phyloP scores from a whole-genome alignment of 1,140 invertebrate species.

The Oppia nitens region DNA sequence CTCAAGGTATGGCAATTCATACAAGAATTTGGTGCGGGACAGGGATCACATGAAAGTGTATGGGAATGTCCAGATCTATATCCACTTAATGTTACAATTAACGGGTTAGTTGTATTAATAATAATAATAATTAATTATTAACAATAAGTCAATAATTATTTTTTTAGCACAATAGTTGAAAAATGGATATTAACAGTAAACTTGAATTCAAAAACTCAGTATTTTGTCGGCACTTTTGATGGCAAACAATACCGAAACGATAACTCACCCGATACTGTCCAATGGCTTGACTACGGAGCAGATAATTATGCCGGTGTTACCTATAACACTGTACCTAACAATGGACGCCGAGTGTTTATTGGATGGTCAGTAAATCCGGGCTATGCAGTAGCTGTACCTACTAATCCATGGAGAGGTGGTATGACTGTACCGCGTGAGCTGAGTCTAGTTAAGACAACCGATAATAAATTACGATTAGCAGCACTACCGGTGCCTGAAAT shows the following conservation, averaged over 20 bases:
- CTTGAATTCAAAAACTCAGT: constrained; percentile 4
- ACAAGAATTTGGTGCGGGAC: constrained; percentile 1
- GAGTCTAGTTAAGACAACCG: neutral
- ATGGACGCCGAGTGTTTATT: neutral
- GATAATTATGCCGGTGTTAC: constrained; percentile 13
- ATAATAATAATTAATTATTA: too few relatives aligned
- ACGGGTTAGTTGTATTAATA: too few relatives aligned
- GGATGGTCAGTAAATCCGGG: constrained; percentile 9
- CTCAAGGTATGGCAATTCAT: neutral
- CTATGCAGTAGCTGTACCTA: constrained; percentile 1
- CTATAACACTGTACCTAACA: neutral
- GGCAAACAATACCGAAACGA: constrained; percentile 1
- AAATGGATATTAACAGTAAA: neutral
- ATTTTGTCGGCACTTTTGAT: constrained; percentile 13
- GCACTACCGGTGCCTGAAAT: neutral
- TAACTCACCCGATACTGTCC: neutral
- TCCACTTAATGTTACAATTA: neutral
- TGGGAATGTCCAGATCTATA: constrained; percentile 14
- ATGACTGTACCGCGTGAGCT: constrained; percentile 5
- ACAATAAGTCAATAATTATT: too few relatives aligned
- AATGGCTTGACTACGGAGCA: constrained; percentile 10
- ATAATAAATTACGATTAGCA: neutral
- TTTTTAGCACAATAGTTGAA: neutral
- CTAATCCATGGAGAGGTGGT: constrained; percentile 9
- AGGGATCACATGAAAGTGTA: neutral